Percentiles rank a stretch among this genome's conserved stretches.
phyloP scores from a whole-genome alignment of 2,113 vertebrate genomes.

The Halcyon malimbica region DNA sequence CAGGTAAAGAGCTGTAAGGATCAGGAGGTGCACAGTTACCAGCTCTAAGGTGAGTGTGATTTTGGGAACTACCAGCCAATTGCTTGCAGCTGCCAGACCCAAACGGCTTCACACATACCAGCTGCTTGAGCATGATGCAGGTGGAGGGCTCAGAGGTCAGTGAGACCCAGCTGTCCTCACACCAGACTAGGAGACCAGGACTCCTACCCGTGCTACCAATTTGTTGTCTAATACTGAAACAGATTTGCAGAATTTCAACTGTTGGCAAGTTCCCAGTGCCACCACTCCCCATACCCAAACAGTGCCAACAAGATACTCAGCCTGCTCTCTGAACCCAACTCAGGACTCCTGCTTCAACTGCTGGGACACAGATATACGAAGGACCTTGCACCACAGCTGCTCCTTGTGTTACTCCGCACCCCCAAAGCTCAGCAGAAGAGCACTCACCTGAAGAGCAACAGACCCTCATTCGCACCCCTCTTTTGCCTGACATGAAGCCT shows the following conservation, averaged over 20 bases:
- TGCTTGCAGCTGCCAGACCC: not conserved
- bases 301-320: not conserved
- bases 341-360: not conserved
- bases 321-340: not conserved
- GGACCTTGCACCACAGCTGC: not conserved
- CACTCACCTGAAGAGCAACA: not conserved
- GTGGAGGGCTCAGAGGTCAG: not conserved
- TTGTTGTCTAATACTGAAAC: not conserved
- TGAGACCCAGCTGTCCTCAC: rapidly evolving
- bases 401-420: not conserved
- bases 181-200: not conserved
- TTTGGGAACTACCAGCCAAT: not conserved
- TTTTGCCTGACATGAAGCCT: rapidly evolving
- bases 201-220: not conserved
- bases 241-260: rapidly evolving
- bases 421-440: not conserved
- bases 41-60: not conserved
- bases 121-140: not conserved
- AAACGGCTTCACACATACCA: not conserved
- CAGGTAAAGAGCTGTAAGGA: not conserved
- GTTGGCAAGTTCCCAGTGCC: not conserved
- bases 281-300: no score
- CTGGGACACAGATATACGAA: not conserved
- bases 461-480: not conserved
- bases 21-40: not conserved